These are phyloP conservation scores for Stichopus chloronotus DNA, from an alignment of 35 echinoderm and acorn worm genomes.

Conservation along the genomic window DNA sequence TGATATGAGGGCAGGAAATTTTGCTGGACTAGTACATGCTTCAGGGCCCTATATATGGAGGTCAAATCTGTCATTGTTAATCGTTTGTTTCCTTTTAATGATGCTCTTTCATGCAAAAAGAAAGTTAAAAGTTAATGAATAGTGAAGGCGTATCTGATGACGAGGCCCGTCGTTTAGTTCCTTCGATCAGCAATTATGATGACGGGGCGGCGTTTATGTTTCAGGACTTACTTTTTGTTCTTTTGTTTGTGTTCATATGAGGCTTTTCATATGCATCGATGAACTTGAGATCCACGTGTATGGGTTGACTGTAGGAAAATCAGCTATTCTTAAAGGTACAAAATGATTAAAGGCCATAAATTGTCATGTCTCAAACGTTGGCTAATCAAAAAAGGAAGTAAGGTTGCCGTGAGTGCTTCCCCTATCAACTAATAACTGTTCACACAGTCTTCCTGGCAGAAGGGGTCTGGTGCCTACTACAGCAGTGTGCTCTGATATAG, in stretches of 20 bases:
- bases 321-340: neutral
- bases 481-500: too few species aligned
- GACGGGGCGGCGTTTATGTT: neutral
- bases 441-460: conserved; percentile 24
- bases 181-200: too few species aligned
- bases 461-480: neutral
- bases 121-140: neutral
- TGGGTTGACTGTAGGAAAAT: too few species aligned
- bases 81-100: neutral
- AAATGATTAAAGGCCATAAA: neutral
- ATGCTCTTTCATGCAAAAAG: neutral
- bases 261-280: too few species aligned
- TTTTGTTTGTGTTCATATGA: neutral
- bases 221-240: neutral
- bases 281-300: too few species aligned
- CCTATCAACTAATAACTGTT: conserved; percentile 30
- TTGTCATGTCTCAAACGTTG: neutral
- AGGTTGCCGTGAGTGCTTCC: conserved; percentile 41
- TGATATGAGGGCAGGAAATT: neutral
- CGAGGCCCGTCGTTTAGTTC: neutral
- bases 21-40: neutral
- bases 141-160: neutral
- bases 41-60: neutral
- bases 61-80: neutral
- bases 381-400: conserved; percentile 36